A percentile compares a stretch with the other conserved stretches of the same genome.
Evolutionary conservation across 2,113 vertebrate species (phyloP).

Genomic region (Neogobius melanostomus): DNA sequence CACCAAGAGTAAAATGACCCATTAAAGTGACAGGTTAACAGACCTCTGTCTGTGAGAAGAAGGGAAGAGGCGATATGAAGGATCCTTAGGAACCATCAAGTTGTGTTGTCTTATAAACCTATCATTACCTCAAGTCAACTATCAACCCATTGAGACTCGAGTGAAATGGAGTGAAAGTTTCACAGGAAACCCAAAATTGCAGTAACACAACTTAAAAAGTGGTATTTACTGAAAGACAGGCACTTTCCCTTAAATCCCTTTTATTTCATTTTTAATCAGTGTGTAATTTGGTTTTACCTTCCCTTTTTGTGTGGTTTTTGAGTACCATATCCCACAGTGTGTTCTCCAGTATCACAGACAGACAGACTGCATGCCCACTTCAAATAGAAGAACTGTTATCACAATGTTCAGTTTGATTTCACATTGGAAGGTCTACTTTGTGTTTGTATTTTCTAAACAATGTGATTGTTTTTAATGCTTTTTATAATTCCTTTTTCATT

Average conservation of each 20-base stretch:
- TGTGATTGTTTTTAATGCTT: background rate
- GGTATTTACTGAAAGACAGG: conserved; percentile 23
- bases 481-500: background rate
- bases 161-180: background rate
- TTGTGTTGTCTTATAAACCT: conserved; percentile 40
- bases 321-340: background rate
- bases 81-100: conserved; percentile 40
- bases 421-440: background rate
- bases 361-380: background rate
- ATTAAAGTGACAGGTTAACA: conserved; percentile 49
- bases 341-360: too few species aligned
- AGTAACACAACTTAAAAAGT: background rate
- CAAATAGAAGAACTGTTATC: background rate
- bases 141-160: background rate
- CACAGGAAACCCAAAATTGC: conserved; percentile 15
- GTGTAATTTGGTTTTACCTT: conserved; percentile 2
- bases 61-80: conserved; percentile 37
- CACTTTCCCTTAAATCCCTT: conserved; percentile 19
- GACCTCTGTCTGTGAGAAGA: conserved; percentile 51
- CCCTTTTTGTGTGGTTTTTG: background rate
- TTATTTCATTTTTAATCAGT: conserved; percentile 18
- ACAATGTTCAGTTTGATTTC: background rate
- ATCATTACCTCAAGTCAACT: conserved; percentile 61
- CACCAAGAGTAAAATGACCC: conserved; percentile 52
- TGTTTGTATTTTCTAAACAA: conserved; percentile 4